A percentile compares a stretch with the other conserved stretches of the same genome.
phyloP scores from a whole-genome alignment of 1,140 invertebrate species.

The Dendrolimus punctatus region DNA sequence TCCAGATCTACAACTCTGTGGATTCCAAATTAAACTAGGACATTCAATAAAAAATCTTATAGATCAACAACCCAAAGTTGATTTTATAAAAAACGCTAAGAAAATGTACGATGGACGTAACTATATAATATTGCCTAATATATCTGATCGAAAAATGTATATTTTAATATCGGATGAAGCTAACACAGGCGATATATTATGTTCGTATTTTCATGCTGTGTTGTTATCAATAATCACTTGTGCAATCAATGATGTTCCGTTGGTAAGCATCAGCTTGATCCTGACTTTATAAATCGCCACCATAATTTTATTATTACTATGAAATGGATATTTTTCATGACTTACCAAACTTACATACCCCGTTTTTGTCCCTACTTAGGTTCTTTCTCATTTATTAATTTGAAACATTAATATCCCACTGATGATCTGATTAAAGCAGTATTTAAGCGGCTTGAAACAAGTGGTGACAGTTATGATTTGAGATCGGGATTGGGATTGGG shows the following conservation, averaged over 20 bases:
- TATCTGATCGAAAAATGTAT: constrained; percentile 54
- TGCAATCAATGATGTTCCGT: constrained; percentile 28
- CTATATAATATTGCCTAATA: constrained; percentile 68
- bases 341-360: background rate
- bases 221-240: constrained; percentile 51
- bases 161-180: constrained; percentile 63
- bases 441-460: no score
- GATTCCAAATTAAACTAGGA: constrained; percentile 73
- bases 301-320: background rate
- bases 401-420: no score
- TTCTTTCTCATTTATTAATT: no score
- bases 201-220: constrained; percentile 74
- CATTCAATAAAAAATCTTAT: constrained; percentile 54
- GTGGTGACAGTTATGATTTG: no score
- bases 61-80: constrained; percentile 28
- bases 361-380: no score
- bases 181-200: constrained; percentile 60
- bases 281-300: constrained; percentile 3
- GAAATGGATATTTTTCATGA: background rate
- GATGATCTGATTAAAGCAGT: no score
- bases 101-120: constrained; percentile 54
- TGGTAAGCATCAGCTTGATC: constrained; percentile 20
- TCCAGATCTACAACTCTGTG: constrained; percentile 68
- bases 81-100: constrained; percentile 40
- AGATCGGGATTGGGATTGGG: no score